Conservation (phyloP, 2,797 vertebrate species). For the Tapirus indicus region DNA sequence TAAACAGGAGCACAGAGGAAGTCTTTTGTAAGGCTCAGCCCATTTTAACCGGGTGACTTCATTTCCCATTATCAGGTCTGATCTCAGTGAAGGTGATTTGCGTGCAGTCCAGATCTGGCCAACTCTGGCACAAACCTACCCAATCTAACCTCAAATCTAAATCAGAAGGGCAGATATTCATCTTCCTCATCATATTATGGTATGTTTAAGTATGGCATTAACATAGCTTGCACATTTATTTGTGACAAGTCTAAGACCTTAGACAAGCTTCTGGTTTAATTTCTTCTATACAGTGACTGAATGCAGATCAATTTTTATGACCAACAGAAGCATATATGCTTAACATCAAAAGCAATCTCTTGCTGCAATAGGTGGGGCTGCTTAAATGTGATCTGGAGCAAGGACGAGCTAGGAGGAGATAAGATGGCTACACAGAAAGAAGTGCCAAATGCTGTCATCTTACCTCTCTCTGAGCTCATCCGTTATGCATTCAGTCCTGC, state of each 20-base stretch:
- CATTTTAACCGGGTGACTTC: constrained; percentile 69
- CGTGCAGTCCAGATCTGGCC: constrained; percentile 4
- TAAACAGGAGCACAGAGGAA: constrained; percentile 66
- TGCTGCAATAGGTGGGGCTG: neutral
- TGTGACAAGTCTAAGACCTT: neutral
- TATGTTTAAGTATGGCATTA: neutral
- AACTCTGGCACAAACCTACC: fast-evolving
- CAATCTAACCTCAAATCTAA: constrained; percentile 22
- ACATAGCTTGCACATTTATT: neutral
- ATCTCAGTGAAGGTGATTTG: constrained; percentile 61
- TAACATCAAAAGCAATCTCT: constrained; percentile 46
- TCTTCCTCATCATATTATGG: neutral
- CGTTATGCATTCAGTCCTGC: neutral
- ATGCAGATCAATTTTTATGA: neutral
- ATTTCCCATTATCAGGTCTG: constrained; percentile 45
- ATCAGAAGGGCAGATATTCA: constrained; percentile 10
- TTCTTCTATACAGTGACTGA: neutral
- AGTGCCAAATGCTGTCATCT: neutral
- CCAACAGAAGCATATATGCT: neutral
- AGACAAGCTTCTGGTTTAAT: neutral
- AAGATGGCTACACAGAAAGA: neutral
- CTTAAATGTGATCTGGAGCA: neutral
- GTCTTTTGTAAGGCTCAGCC: constrained; percentile 69
- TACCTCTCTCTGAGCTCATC: neutral
- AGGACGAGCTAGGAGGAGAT: neutral